Base-by-base conservation (phyloP, 2,113 vertebrate genomes). In the Psittacus erithacus region DNA sequence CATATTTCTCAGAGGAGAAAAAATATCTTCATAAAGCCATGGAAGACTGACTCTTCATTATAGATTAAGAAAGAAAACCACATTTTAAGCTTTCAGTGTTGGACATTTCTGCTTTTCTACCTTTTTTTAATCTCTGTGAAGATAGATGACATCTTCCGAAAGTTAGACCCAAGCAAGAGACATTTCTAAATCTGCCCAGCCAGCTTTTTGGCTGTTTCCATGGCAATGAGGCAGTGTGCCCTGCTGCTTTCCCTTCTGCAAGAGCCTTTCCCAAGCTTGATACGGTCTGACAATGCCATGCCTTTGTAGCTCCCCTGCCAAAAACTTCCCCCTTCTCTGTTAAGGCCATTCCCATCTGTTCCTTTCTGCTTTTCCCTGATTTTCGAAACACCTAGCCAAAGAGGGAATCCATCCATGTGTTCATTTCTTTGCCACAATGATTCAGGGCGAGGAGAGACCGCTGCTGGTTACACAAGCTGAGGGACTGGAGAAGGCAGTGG, bases 191-290 rank as follows among this genome's bases (percentile, higher is more conserved):
- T 90, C 47, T 68, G 65, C 59, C 73, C 82, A 88, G 67, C 14
- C 52, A 78, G 80, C 73, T 86, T 70, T 73, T 78, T 71, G 88
- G 68, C 52, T 91, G 93, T 95, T 94, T 84, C 96, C 83, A 93
- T 90, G 77, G 90, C 38, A 83, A 93, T 73, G 80, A 92, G 31
- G 77, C 55, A 86, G 82, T 8, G 0, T 3, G 27, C 86, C 90
- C 82, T 86, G 92, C 90, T 95, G 88, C 80, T 93, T 65, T 76
- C 65, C 64, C 65, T 94, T 71, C 85, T 88, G 33, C 0, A 2
- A 81, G 62, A 6, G 20, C 79, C 82, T 63, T 94, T 86, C 79
- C 85, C 53, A 77, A 87, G 67, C 78, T 81, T 50, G 5, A 71
- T 23, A 29, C 0, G 1, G 78, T 53, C 77, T 12, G 7, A 82